Base-by-base conservation (phyloP, 2,888 invertebrate genomes). In the Nomada ferruginata region DNA sequence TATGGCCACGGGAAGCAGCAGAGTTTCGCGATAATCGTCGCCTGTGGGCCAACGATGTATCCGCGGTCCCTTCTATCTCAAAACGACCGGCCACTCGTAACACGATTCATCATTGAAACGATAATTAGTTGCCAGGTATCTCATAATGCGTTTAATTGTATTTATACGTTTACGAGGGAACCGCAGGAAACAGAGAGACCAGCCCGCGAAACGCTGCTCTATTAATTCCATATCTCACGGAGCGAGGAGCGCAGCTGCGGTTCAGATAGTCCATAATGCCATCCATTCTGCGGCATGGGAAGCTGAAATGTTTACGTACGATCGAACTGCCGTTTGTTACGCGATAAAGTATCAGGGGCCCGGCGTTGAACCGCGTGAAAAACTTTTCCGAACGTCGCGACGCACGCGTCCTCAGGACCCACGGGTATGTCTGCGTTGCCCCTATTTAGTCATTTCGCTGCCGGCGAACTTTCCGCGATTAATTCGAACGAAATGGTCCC, bases 221-320 rank as follows among this genome's bases (percentile, higher is more conserved):
- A 87, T 87, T 87, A 87, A 87, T 86, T 87, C 79, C 82, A 72
- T 87, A 87, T 86, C 85, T 87, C 81, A 79, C 64, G 60, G 57
- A 36, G 65, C 73, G 79, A 81, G 77, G 68, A 76, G 78, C 86
- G 74, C 87, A 87, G 87, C 87, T 87, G 87, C 82, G 84, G 79
- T 82, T 55, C 69, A 79, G 85, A 85, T 86, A 86, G 79, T 86
- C 87, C 75, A 82, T 87, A 87, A 87, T 80, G 79, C 79, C 81
- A 86, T 87, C 85, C 87, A 87, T 87, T 87, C 68, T 59, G 76
- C 52, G 82, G 63, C 68, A 26, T 55, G 79, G 76, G 53, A 81
- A 75, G 82, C 73, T 86, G 87, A 87, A 87, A 87, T 87, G 86
- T 87, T 87, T 87, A 87, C 87, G 86, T 83, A 78, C 87, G 82